Conservation (phyloP, 2,113 vertebrate species). For the Nanger granti region DNA sequence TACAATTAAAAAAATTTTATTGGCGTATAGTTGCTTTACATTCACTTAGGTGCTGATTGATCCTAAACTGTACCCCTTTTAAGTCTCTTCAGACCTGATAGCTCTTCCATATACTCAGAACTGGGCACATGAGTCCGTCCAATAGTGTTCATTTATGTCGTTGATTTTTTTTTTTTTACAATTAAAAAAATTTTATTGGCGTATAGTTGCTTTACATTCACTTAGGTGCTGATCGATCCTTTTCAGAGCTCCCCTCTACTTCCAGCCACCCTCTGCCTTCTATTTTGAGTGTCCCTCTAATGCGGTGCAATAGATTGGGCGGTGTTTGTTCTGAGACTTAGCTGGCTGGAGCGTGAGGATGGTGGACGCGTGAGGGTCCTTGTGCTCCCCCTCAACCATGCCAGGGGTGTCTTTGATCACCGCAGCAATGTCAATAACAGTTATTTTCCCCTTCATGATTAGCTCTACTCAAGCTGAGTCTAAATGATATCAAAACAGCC, state of each 20-base stretch:
- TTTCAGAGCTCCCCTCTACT: not conserved
- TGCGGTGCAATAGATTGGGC: rapidly evolving
- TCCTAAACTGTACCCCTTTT: rapidly evolving
- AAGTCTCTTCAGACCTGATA: not conserved
- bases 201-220: not conserved
- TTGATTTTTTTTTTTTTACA: not conserved
- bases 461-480: constrained; percentile 38
- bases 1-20: too few relatives aligned
- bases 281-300: not conserved
- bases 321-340: not conserved
- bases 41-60: too few relatives aligned
- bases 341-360: too few relatives aligned
- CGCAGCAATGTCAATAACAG: constrained; percentile 29
- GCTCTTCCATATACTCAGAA: not conserved
- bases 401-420: not conserved
- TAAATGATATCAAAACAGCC: constrained; percentile 58
- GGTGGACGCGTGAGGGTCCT: not conserved
- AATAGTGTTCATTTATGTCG: not conserved
- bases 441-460: constrained; percentile 47
- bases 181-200: not conserved
- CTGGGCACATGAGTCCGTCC: not conserved
- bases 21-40: too few relatives aligned
- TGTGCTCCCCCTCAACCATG: too few relatives aligned
- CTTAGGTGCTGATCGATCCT: not conserved
- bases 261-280: not conserved